Evolutionary conservation across 2,113 vertebrate genomes (phyloP).

Genomic region (Miniopterus natalensis): DNA sequence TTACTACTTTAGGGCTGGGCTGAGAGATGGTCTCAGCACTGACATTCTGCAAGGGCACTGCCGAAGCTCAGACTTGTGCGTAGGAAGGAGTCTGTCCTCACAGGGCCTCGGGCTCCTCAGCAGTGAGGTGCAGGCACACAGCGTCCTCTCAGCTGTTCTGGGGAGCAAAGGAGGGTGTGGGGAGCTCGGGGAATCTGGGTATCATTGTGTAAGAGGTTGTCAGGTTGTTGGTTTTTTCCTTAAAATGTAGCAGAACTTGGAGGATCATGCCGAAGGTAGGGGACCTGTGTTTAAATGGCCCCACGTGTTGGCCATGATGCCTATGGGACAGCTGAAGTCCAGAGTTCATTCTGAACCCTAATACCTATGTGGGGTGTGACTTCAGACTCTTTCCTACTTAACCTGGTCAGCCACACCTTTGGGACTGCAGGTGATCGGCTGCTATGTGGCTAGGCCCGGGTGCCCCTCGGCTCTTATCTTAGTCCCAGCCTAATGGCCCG

Average conservation of each 20-base stretch:
- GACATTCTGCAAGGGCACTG: not conserved
- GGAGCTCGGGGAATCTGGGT: not conserved
- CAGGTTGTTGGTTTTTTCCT: not conserved
- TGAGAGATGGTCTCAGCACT: not conserved
- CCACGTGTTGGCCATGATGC: not conserved
- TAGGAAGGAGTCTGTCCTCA: not conserved
- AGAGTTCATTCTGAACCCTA: not conserved
- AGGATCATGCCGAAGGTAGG: not conserved
- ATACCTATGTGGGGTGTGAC: not conserved
- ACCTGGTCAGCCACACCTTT: not conserved
- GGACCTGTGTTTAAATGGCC: not conserved
- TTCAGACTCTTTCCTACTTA: not conserved
- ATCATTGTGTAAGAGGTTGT: not conserved
- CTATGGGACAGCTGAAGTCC: not conserved
- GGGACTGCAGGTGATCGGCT: not conserved
- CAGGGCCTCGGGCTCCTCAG: not conserved
- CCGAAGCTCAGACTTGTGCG: accelerated
- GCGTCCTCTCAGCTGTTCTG: not conserved
- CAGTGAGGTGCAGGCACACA: accelerated
- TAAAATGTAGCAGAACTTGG: not conserved
- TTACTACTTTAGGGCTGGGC: not conserved
- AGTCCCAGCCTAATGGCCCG: not conserved
- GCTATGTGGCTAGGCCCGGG: not conserved
- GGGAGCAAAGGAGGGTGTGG: accelerated
- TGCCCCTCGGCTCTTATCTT: not conserved